Percentiles rank a stretch among this genome's conserved stretches.
These are phyloP conservation scores for Melipona quadrifasciata DNA, from an alignment of 1,140 invertebrate species.

Conservation along the genomic window DNA sequence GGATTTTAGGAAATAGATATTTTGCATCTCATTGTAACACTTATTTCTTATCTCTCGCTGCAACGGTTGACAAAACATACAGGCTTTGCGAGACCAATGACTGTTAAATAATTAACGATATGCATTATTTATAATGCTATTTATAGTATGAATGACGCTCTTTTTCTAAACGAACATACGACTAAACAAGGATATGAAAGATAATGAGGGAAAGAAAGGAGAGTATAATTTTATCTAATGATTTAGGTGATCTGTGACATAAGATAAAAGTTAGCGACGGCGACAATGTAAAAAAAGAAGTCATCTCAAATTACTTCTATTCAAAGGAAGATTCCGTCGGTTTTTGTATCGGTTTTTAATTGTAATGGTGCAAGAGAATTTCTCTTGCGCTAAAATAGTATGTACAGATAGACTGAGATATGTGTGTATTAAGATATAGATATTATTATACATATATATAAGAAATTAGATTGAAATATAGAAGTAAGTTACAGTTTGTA, in stretches of 20 bases:
- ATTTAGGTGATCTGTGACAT: constrained; percentile 15
- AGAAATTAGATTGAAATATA: constrained; percentile 48
- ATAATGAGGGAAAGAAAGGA: not conserved
- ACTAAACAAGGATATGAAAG: not conserved
- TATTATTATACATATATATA: constrained; percentile 59
- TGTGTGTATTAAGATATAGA: constrained; percentile 63
- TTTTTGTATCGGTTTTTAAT: constrained; percentile 65
- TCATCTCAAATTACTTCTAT: constrained; percentile 30
- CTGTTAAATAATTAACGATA: constrained; percentile 18
- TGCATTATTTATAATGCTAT: constrained; percentile 34
- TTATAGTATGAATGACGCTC: constrained; percentile 12
- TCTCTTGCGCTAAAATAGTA: constrained; percentile 54
- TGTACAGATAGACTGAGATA: constrained; percentile 76
- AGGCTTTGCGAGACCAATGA: constrained; percentile 40
- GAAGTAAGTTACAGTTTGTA: constrained; percentile 63
- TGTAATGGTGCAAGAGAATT: constrained; percentile 36
- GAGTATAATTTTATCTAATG: constrained; percentile 19
- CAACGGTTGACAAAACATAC: constrained; percentile 14
- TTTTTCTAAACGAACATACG: not conserved
- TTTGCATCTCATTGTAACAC: constrained; percentile 25
- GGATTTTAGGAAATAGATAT: constrained; percentile 20
- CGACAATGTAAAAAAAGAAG: constrained; percentile 3
- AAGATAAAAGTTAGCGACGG: constrained; percentile 4
- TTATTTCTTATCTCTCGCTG: constrained; percentile 25
- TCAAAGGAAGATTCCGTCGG: constrained; percentile 38